Evolutionary conservation across 2,113 vertebrate genomes (phyloP).

Genomic region (Numenius arquata): DNA sequence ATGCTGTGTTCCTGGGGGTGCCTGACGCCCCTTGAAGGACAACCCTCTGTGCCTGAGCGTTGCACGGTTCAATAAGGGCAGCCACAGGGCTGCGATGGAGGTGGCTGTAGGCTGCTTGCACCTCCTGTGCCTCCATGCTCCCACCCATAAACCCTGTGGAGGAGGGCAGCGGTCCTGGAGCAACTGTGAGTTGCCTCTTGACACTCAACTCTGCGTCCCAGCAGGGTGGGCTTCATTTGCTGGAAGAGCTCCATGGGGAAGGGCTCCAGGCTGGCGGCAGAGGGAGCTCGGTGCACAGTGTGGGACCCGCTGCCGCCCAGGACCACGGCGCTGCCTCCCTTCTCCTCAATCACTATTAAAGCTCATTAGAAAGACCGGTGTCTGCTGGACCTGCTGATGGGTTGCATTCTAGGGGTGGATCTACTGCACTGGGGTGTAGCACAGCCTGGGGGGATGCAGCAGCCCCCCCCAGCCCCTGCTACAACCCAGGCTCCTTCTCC

Average conservation of each 20-base stretch:
- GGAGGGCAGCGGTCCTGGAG: rapidly evolving
- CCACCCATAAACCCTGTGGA: rapidly evolving
- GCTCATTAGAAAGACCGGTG: neutral
- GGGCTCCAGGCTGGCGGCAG: neutral
- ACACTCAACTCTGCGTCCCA: rapidly evolving
- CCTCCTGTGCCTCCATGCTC: neutral
- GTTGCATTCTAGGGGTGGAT: neutral
- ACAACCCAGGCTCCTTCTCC: neutral
- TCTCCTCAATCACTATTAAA: neutral
- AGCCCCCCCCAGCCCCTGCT: neutral
- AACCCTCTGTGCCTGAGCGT: rapidly evolving
- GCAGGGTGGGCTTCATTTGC: neutral
- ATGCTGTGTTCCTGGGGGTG: rapidly evolving
- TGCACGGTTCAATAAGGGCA: rapidly evolving
- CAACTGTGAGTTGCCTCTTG: rapidly evolving
- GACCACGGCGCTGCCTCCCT: rapidly evolving
- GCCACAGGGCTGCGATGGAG: neutral
- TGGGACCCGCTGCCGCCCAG: neutral
- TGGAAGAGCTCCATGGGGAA: rapidly evolving
- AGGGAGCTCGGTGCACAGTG: neutral
- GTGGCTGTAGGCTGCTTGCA: neutral
- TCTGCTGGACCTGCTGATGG: neutral
- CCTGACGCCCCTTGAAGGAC: neutral
- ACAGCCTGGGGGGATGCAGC: neutral
- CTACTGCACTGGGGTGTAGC: neutral